A percentile compares a stretch with the other conserved stretches of the same genome.
These are phyloP conservation scores for Lasioglossum albipes DNA, from an alignment of 1,140 invertebrate genomes.

Conservation along the genomic window DNA sequence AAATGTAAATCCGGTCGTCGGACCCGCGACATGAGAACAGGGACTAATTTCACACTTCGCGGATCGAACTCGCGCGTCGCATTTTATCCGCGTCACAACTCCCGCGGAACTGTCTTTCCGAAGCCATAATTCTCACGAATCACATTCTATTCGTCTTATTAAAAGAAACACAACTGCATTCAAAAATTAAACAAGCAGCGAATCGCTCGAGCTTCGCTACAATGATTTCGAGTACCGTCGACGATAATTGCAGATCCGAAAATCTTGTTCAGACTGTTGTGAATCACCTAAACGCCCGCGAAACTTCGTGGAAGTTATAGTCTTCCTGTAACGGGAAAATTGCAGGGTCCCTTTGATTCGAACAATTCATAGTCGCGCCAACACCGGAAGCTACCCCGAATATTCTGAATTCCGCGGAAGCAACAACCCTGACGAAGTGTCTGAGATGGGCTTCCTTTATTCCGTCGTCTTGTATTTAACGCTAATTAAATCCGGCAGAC, in stretches of 20 bases:
- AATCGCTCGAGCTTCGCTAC: background rate
- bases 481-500: background rate
- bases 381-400: background rate
- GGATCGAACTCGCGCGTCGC: slow-evolving; percentile 32
- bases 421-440: background rate
- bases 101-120: no score
- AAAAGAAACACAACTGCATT: background rate
- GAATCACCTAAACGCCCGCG: background rate
- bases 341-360: slow-evolving; percentile 1
- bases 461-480: background rate
- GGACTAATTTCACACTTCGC: slow-evolving; percentile 51
- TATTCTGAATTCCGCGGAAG: background rate
- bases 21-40: background rate
- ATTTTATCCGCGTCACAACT: slow-evolving; percentile 35
- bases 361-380: background rate
- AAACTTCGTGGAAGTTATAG: background rate
- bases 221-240: background rate
- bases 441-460: background rate
- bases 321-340: slow-evolving; percentile 1
- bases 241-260: background rate
- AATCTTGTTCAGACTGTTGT: background rate
- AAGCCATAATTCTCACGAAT: background rate
- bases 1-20: slow-evolving; percentile 36
- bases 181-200: background rate
- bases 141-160: no score